These are phyloP conservation scores for Lontra canadensis DNA, from an alignment of 2,113 vertebrate species.

Conservation along the genomic window DNA sequence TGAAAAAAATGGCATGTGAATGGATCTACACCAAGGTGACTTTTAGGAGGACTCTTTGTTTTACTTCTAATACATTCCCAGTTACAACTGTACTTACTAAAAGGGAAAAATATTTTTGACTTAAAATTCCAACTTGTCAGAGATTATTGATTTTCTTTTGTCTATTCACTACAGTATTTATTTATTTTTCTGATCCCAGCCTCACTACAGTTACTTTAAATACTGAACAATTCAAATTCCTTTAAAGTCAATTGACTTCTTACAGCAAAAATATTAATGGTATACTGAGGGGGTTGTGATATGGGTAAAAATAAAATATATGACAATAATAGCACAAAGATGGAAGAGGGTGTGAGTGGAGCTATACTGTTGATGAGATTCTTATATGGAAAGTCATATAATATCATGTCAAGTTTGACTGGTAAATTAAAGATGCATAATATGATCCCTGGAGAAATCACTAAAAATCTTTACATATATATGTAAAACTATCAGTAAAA, in stretches of 20 bases:
- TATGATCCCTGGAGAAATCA: neutral
- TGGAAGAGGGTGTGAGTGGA: neutral
- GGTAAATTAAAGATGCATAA: neutral
- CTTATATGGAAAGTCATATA: neutral
- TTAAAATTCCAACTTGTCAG: constrained; percentile 17
- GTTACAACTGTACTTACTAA: neutral
- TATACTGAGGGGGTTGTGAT: neutral
- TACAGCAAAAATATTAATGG: neutral
- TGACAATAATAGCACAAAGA: neutral
- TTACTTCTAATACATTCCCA: neutral
- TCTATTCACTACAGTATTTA: neutral
- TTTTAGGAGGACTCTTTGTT: neutral
- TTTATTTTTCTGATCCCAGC: neutral
- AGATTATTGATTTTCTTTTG: constrained; percentile 8
- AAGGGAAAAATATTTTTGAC: neutral
- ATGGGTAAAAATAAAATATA: neutral
- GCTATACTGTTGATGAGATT: neutral
- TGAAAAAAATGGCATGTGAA: neutral
- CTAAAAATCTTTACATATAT: neutral
- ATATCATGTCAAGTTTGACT: neutral
- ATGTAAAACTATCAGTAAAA: neutral
- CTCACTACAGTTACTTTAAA: neutral
- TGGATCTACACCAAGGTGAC: neutral
- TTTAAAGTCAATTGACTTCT: constrained; percentile 24
- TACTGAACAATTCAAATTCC: neutral